A percentile compares a stretch with the other conserved stretches of the same genome.
phyloP scores from a whole-genome alignment of 35 echinoderm and acorn worm genomes.

The Chiridota heheva region DNA sequence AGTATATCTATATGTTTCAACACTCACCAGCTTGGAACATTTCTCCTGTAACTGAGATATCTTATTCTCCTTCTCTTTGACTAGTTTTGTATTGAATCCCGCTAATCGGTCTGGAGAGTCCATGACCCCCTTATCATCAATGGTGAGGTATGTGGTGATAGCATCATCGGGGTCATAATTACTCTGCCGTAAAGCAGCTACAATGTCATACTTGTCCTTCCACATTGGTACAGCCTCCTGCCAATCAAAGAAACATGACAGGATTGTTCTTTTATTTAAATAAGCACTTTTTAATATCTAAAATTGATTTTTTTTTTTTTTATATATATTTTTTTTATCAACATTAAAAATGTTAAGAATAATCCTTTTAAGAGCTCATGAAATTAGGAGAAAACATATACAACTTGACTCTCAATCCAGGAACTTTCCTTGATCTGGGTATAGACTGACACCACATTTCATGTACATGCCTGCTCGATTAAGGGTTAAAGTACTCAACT shows the following conservation, averaged over 20 bases:
- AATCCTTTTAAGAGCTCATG: too few species aligned
- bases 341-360: too few species aligned
- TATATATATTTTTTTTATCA: too few species aligned
- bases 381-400: too few species aligned
- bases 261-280: too few species aligned
- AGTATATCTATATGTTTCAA: neutral
- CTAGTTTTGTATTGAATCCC: slow-evolving; percentile 66
- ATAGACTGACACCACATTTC: too few species aligned
- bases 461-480: too few species aligned
- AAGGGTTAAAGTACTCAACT: too few species aligned
- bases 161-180: slow-evolving; percentile 87
- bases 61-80: slow-evolving; percentile 92
- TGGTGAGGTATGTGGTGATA: slow-evolving; percentile 73
- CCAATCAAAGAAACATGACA: neutral
- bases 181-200: slow-evolving; percentile 82
- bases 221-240: slow-evolving; percentile 73
- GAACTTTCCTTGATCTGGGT: too few species aligned
- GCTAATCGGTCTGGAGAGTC: slow-evolving; percentile 74
- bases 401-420: too few species aligned
- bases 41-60: slow-evolving; percentile 71
- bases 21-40: slow-evolving; percentile 67
- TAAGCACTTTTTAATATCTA: too few species aligned
- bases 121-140: slow-evolving; percentile 83
- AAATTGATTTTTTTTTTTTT: too few species aligned
- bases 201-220: slow-evolving; percentile 89